Evolutionary conservation across 2,888 invertebrate genomes (phyloP).

Genomic region (Hermaeophaga mercurialis): DNA sequence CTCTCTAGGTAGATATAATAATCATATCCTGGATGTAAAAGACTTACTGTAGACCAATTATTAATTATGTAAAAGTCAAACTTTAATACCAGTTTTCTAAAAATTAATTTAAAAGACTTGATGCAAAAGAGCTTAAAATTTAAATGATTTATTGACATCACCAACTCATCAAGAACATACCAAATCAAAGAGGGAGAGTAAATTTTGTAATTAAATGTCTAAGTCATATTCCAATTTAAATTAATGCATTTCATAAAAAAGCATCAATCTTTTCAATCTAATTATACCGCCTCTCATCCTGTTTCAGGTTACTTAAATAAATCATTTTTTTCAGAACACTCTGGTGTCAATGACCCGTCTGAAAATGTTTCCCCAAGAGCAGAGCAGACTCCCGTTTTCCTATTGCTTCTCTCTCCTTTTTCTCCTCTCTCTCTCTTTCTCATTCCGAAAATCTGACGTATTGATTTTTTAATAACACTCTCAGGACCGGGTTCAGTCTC

Average conservation of each 20-base stretch:
- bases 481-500: conserved; percentile 6
- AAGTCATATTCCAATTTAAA: conserved; percentile 23
- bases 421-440: conserved; percentile 16
- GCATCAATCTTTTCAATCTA: conserved; percentile 39
- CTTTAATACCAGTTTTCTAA: too few species aligned
- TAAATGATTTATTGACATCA: background rate
- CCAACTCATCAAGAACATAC: background rate
- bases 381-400: conserved; percentile 12
- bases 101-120: too few species aligned
- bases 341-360: conserved; percentile 44
- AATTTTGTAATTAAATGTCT: conserved; percentile 19
- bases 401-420: conserved; percentile 13
- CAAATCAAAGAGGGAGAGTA: background rate
- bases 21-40: too few species aligned
- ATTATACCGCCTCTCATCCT: conserved; percentile 43
- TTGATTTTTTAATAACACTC: conserved; percentile 45
- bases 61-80: too few species aligned
- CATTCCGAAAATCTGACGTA: conserved; percentile 43
- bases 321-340: conserved; percentile 39
- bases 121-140: too few species aligned
- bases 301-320: conserved; percentile 47
- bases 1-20: too few species aligned
- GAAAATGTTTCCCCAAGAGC: conserved; percentile 40
- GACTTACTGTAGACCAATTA: too few species aligned
- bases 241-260: conserved; percentile 27